Evolutionary conservation across 2,113 vertebrate species (phyloP), one percentile per base, ranked within the genome.

Genomic region (Melanerpes aurifrons): DNA sequence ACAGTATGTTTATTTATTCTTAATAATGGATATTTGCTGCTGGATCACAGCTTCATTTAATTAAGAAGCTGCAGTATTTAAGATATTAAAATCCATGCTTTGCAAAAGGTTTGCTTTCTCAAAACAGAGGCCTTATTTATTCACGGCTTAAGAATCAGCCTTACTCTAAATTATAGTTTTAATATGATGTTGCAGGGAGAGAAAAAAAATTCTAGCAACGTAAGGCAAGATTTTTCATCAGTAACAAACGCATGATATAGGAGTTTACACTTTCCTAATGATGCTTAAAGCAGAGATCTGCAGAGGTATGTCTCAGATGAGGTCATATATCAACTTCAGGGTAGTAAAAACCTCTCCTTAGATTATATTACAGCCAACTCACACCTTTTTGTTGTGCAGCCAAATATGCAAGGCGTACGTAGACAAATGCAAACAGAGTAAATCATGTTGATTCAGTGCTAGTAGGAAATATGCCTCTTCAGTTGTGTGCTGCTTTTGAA

Each of bases 401-500:
- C 97, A 98, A 97, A 98, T 98, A 98, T 97, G 97, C 97, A 97
- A 96, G 91, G 93, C 93, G 88, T 93, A 97, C 95, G 95, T 98
- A 97, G 96, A 97, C 97, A 4, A 96, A 96, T 40, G 88, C 95
- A 98, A 98, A 97, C 96, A 93, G 88, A 96, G 95, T 97, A 98
- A 98, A 98, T 98, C 97, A 96, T 91, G 94, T 96, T 96, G 97
- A 97, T 97, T 97, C 96, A 97, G 97, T 95, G 96, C 97, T 96
- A 83, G 97, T 97, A 97, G 97, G 96, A 97, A 97, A 97, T 97
- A 95, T 97, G 91, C 92, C 97, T 98, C 97, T 97, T 98, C 95
- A 94, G 97, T 97, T 97, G 96, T 97, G 94, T 95, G 96, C 95
- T 95, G 97, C 97, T 98, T 98, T 98, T 98, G 98, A 98, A 98